Base-by-base conservation (phyloP, 2,888 invertebrate genomes). In the Anoncus sp. region DNA sequence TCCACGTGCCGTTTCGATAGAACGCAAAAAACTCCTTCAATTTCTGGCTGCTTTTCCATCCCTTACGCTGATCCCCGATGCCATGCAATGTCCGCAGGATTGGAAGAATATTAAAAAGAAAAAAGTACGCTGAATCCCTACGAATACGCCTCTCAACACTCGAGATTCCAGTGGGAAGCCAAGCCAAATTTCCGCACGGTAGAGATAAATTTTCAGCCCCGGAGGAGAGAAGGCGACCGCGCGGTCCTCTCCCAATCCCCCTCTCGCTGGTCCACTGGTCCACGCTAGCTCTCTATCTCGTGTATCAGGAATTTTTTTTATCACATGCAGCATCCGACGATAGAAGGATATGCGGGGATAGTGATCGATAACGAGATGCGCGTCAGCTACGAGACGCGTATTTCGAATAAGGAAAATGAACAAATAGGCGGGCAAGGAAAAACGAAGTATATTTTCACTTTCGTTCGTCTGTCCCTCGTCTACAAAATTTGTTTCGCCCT, bases 111-210 rank as follows among this genome's bases (percentile, higher is more conserved):
- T 22, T 4, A 43, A 49, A 51, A 59, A 49, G 43, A 57, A 51
- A 31, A 31, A 31, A 31, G 7, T 5, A 31, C 7, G 31, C 31
- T 24, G 53, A 74, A 74, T 67, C 74, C 60, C 10, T 31, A 60
- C 51, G 60, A 59, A 67, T 57, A 45, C 51, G 49, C 31, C 60
- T 45, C 20, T 62, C 70, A 51, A 62, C 31, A 27, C 60, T 51
- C 51, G 51, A 51, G 40, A 71, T 62, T 71, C 60, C 51, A 62
- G 45, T 4, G 7, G 63, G 57, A 73, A 73, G 72, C 60, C 53
- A 10, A 53, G 43, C 16, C 18, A 14, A 57, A 57, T 62, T 62
- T 63, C 20, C 38, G n/a, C 31, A 12, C 35, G 51, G 14, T 31
- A 24, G 63, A 65, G 57, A 65, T 47, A 57, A 49, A 65, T 73